Conservation (phyloP, 2,797 vertebrate species). For the Melanotaenia pygmaea region DNA sequence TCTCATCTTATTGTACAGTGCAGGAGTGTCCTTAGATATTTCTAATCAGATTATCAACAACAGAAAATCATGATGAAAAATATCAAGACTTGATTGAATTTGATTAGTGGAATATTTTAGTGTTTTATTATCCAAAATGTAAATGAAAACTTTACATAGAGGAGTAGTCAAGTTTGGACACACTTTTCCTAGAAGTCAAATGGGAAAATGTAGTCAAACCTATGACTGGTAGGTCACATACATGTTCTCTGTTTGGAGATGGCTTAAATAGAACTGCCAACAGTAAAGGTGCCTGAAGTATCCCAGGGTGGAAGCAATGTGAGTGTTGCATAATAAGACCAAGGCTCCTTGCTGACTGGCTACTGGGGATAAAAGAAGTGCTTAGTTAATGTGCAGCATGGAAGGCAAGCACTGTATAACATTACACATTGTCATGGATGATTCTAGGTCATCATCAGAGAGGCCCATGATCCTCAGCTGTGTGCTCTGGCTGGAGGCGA, state of each 20-base stretch:
- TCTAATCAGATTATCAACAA: no score
- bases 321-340: conserved; percentile 46
- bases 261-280: background rate
- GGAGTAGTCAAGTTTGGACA: no score
- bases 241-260: background rate
- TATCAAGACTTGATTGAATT: no score
- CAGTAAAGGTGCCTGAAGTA: conserved; percentile 39
- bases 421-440: conserved; percentile 61
- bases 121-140: no score
- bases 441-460: conserved; percentile 70
- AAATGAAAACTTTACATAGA: no score
- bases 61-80: no score
- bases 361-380: conserved; percentile 24
- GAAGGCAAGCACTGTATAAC: conserved; percentile 46
- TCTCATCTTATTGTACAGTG: no score
- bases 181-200: no score
- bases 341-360: conserved; percentile 27
- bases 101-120: no score
- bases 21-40: no score
- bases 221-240: background rate
- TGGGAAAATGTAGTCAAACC: no score
- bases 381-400: conserved; percentile 24
- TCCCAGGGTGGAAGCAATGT: conserved; percentile 28
- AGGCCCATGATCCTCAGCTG: conserved; percentile 81
- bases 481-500: conserved; percentile 63